These are phyloP conservation scores for Drosophila willistoni DNA, from an alignment of 1,140 invertebrate species.

Conservation along the genomic window DNA sequence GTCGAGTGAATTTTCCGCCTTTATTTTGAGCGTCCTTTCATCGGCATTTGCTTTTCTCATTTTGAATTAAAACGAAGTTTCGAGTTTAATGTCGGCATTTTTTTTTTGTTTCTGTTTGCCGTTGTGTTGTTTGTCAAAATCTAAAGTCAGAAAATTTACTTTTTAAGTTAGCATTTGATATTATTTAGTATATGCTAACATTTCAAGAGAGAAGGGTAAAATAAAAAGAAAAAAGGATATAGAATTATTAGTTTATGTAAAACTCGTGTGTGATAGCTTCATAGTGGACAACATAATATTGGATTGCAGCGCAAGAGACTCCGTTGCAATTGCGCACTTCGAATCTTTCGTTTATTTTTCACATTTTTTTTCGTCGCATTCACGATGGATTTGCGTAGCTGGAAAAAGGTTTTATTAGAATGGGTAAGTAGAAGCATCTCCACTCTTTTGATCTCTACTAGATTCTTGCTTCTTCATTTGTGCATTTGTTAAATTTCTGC, in stretches of 20 bases:
- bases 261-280: too few species aligned
- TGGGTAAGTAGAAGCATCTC: slow-evolving; percentile 60
- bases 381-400: slow-evolving; percentile 58
- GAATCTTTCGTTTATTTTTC: background rate
- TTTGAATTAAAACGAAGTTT: slow-evolving; percentile 2
- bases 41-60: background rate
- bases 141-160: background rate
- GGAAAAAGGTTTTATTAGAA: slow-evolving; percentile 68
- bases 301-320: background rate
- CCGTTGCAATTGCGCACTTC: background rate
- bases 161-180: background rate
- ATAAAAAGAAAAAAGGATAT: background rate
- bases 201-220: background rate
- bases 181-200: background rate
- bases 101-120: background rate
- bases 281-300: background rate
- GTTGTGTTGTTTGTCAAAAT: background rate
- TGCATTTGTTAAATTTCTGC: background rate
- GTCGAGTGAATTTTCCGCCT: background rate
- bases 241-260: background rate
- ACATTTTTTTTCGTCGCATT: slow-evolving; percentile 7
- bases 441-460: background rate
- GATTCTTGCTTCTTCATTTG: background rate
- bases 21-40: background rate
- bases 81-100: background rate